phyloP scores from a whole-genome alignment of 2,888 invertebrate genomes.

The Perdita meconis region DNA sequence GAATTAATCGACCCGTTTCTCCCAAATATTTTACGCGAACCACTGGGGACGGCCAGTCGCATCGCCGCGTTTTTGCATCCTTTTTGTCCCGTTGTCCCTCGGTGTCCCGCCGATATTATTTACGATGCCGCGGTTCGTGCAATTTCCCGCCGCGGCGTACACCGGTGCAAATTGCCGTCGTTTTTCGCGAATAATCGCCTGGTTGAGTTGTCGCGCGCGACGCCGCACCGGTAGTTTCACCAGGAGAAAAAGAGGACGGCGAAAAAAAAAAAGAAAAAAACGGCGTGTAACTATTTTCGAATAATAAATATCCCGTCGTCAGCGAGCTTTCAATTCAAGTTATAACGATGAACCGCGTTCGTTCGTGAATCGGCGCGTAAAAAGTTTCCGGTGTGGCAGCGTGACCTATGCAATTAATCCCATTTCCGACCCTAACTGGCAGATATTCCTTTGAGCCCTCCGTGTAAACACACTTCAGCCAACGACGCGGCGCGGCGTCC shows the following conservation, averaged over 20 bases:
- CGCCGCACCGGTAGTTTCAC: no score
- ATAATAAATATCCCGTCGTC: neutral
- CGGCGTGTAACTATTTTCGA: neutral
- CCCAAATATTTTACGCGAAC: constrained; percentile 28
- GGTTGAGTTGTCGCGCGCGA: neutral
- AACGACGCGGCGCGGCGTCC: constrained; percentile 42
- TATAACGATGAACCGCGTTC: constrained; percentile 21
- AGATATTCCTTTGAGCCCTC: constrained; percentile 59
- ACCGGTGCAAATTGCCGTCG: constrained; percentile 1
- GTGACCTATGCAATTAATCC: constrained; percentile 68
- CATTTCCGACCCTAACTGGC: constrained; percentile 66
- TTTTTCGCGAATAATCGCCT: constrained; percentile 2
- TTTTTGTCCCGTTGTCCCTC: neutral
- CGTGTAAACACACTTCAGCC: constrained; percentile 54
- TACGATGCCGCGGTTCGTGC: neutral
- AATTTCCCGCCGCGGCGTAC: neutral
- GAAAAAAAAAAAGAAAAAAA: neutral
- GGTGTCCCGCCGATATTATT: neutral
- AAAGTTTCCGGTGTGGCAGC: constrained; percentile 54
- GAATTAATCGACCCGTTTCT: constrained; percentile 28
- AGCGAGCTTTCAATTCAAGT: neutral
- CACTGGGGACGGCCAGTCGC: neutral
- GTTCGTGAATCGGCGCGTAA: constrained; percentile 27
- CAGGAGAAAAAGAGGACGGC: no score
- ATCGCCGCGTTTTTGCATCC: neutral